phyloP scores from a whole-genome alignment of 2,797 vertebrate species.

The Hemibagrus guttatus region DNA sequence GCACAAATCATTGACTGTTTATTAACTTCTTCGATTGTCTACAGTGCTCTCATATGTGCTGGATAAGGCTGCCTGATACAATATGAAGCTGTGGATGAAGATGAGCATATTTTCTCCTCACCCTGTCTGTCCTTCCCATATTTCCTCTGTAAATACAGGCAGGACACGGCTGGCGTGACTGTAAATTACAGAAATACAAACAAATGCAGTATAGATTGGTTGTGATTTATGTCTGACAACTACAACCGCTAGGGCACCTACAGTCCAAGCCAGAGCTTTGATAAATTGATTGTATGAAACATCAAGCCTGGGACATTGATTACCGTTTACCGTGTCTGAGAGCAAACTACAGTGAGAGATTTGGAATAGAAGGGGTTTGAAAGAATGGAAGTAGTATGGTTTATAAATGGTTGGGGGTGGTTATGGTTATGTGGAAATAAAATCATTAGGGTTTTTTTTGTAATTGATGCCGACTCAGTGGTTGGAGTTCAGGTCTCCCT shows the following conservation, averaged over 20 bases:
- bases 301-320: slow-evolving; percentile 73
- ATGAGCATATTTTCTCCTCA: neutral
- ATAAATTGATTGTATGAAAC: slow-evolving; percentile 70
- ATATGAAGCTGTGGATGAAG: slow-evolving; percentile 25
- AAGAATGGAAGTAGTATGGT: slow-evolving; percentile 43
- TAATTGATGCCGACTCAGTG: slow-evolving; percentile 56
- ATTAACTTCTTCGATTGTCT: neutral
- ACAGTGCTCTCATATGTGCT: neutral
- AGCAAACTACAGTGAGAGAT: slow-evolving; percentile 63
- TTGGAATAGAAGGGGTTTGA: slow-evolving; percentile 8
- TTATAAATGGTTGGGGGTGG: slow-evolving; percentile 49
- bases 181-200: slow-evolving; percentile 72
- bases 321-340: slow-evolving; percentile 74
- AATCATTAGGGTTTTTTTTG: slow-evolving; percentile 49
- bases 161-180: slow-evolving; percentile 72
- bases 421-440: slow-evolving; percentile 49
- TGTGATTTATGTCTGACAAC: slow-evolving; percentile 75
- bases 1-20: slow-evolving; percentile 33
- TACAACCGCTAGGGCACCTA: slow-evolving; percentile 56
- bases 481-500: slow-evolving; percentile 40
- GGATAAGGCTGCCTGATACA: neutral
- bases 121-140: slow-evolving; percentile 17
- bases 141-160: slow-evolving; percentile 51
- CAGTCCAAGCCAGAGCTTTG: slow-evolving; percentile 34
- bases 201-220: slow-evolving; percentile 63